Conservation (phyloP, 2,113 vertebrate genomes). For the Engraulis encrasicolus region DNA sequence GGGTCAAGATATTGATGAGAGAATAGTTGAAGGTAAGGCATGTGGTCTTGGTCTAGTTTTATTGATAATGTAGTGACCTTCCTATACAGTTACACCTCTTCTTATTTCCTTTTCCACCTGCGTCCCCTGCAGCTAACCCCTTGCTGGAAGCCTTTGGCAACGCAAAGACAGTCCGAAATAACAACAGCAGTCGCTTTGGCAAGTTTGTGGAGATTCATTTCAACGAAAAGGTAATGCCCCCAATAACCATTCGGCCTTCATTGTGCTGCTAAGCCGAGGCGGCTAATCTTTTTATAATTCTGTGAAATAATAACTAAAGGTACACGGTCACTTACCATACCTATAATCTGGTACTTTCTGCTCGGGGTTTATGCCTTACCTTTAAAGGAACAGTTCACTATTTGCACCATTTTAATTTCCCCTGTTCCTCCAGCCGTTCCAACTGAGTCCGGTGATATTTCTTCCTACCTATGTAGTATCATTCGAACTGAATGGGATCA, state of each 20-base stretch:
- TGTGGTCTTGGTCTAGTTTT: neutral
- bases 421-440: too few relatives aligned
- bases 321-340: neutral
- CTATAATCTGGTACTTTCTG: neutral
- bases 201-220: constrained; percentile 99
- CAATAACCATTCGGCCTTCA: neutral
- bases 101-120: constrained; percentile 5
- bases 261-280: neutral
- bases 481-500: too few relatives aligned
- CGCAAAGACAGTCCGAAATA: constrained; percentile 97
- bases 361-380: neutral
- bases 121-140: constrained; percentile 84
- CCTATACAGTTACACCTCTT: neutral
- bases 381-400: too few relatives aligned
- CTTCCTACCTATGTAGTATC: too few relatives aligned
- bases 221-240: constrained; percentile 86
- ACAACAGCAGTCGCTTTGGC: constrained; percentile 98
- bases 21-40: constrained; percentile 95
- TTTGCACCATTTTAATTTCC: too few relatives aligned
- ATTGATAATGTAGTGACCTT: neutral
- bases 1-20: constrained; percentile 97
- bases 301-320: neutral
- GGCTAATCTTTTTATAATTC: neutral
- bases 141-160: constrained; percentile 98
- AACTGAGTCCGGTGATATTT: too few relatives aligned